A percentile compares a stretch with the other conserved stretches of the same genome.
Evolutionary conservation across 1,140 invertebrate genomes (phyloP).

Genomic region (Drosophila bocqueti): DNA sequence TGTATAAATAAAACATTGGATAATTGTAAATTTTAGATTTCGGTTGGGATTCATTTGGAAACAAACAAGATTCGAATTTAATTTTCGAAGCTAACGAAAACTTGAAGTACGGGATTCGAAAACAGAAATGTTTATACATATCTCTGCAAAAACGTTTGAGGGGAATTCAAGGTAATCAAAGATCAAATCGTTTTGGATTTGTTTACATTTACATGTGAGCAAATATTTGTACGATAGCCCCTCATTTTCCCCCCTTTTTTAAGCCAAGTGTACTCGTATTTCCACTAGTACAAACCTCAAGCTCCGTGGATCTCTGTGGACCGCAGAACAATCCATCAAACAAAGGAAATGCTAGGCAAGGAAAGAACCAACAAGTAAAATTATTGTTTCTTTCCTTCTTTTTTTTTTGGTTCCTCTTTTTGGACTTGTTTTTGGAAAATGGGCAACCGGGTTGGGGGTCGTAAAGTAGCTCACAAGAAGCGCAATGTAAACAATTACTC

Average conservation of each 20-base stretch:
- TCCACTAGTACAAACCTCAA: slow-evolving; percentile 7
- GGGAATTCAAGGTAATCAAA: slow-evolving; percentile 52
- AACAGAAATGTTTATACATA: slow-evolving; percentile 19
- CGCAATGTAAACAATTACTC: slow-evolving; percentile 57
- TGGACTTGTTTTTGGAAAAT: neutral
- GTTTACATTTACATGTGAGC: slow-evolving; percentile 40
- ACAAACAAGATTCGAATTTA: neutral
- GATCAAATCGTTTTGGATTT: slow-evolving; percentile 30
- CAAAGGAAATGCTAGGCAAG: slow-evolving; percentile 42
- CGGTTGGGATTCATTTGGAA: neutral
- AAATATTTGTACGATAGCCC: slow-evolving; percentile 1
- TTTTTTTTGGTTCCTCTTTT: neutral
- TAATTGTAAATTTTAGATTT: neutral
- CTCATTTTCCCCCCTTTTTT: neutral
- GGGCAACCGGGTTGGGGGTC: neutral
- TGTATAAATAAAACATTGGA: neutral
- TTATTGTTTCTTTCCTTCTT: neutral
- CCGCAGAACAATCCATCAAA: slow-evolving; percentile 70
- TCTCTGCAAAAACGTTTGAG: slow-evolving; percentile 4
- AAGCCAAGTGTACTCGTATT: neutral
- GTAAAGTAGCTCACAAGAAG: slow-evolving; percentile 58
- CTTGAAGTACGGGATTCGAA: neutral
- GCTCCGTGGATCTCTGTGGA: slow-evolving; percentile 29
- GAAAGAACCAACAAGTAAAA: slow-evolving; percentile 44
- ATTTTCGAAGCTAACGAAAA: neutral